Base-by-base conservation (phyloP, 2,888 invertebrate species). In the Corbicula japonica region DNA sequence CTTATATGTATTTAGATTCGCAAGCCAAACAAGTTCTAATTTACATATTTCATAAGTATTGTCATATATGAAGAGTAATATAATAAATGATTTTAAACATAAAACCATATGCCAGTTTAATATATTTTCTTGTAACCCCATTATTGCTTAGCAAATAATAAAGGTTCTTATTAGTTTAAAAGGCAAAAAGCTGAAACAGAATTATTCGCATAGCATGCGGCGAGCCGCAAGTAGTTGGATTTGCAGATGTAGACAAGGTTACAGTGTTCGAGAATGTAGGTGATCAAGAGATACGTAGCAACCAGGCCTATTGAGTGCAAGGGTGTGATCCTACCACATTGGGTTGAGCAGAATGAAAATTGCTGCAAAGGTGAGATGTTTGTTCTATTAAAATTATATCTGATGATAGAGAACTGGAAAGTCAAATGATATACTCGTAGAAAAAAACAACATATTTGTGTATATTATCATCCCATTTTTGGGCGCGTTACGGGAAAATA, bases 361-460 rank as follows among this genome's bases (percentile, higher is more conserved):
- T 23, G 52, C n/a, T 80, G 80, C 38, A 73, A 35, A 80, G 80
- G 80, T 80, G 56, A 46, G 26, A 18, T 21, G 2, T 28, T 26
- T 12, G 5, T 12, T n/a, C 38, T 38, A 34, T 5, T 10, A n/a
- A 23, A 30, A 18, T 30, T 26, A 30, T 48, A 10, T 46, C 21
- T 52, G n/a, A n/a, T n/a, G n/a, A n/a, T n/a, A n/a, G n/a, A n/a
- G n/a, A n/a, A n/a, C n/a, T n/a, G n/a, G n/a, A n/a, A n/a, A n/a
- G n/a, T n/a, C 8, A 32, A 34, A 32, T n/a, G 18, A 34, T 4
- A 3, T 12, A 34, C 8, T 23, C 38, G 1, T 61, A 21, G 15
- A 12, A 54, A 54, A 28, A 54, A 10, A 23, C 8, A 28, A 15
- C 54, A 4, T 18, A 12, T 18, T 12, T 41, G 10, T 18, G 15